Evolutionary conservation across 2,888 invertebrate species (phyloP), one percentile per base, ranked within the genome.

Genomic region (Suillia variegata): DNA sequence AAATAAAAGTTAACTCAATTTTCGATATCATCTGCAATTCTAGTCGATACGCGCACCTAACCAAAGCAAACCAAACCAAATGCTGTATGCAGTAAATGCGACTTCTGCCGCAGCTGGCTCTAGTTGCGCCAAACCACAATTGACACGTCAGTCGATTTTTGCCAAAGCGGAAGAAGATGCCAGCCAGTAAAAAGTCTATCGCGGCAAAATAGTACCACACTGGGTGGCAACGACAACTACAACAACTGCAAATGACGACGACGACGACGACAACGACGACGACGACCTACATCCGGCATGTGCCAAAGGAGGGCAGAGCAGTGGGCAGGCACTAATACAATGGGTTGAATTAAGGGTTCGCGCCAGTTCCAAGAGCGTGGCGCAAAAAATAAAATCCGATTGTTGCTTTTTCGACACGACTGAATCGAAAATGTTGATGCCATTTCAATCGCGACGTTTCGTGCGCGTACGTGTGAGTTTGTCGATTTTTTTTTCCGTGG

Each of bases 1-100:
- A 26, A 38, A 38, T n/a, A 45, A 45, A 3, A 17, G 45, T 20
- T 74, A 75, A 74, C 69, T 74, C 73, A 70, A 74, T 74, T 74
- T 75, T 71, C 73, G 69, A 67, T 67, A 67, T 69, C 70, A 62
- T 62, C 59, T 62, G 55, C 47, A 58, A 52, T 47, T 52, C 48
- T 5, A 58, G 52, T 15, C 42, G 4, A 47, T 17, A 18, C 59
- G 54, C 38, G 18, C 50, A n/a, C n/a, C n/a, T n/a, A n/a, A n/a
- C n/a, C n/a, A n/a, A n/a, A n/a, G n/a, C n/a, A n/a, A n/a, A n/a
- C n/a, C n/a, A n/a, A n/a, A n/a, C n/a, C n/a, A n/a, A n/a, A n/a
- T n/a, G n/a, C n/a, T n/a, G n/a, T n/a, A n/a, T 17, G 38, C 33
- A n/a, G 21, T 31, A 12, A 4, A 15, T 17, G 50, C 60, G 61